phyloP scores from a whole-genome alignment of 2,888 invertebrate genomes.

The Drosophila gaucha region DNA sequence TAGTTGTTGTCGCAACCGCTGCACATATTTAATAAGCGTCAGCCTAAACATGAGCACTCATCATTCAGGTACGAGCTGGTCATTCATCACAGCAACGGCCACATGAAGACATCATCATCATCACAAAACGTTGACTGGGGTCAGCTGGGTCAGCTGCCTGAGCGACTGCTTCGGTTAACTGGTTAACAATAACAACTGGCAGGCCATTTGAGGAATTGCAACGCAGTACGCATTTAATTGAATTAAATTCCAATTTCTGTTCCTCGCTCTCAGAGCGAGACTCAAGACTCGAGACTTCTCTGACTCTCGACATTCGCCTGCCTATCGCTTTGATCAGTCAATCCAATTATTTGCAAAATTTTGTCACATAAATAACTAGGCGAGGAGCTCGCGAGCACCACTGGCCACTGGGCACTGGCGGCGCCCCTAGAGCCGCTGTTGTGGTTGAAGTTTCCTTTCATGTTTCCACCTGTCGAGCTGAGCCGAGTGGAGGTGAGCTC shows the following conservation, averaged over 20 bases:
- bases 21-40: slow-evolving; percentile 77
- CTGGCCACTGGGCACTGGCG: slow-evolving; percentile 21
- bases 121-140: slow-evolving; percentile 52
- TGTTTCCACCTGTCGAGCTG: slow-evolving; percentile 75
- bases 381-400: slow-evolving; percentile 32
- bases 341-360: slow-evolving; percentile 85
- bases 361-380: slow-evolving; percentile 85
- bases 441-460: slow-evolving; percentile 65
- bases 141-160: slow-evolving; percentile 73
- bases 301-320: slow-evolving; percentile 38
- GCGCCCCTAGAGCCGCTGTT: slow-evolving; percentile 44
- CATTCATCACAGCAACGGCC: slow-evolving; percentile 49
- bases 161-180: slow-evolving; percentile 45
- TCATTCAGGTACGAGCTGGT: slow-evolving; percentile 54
- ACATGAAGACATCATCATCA: slow-evolving; percentile 76
- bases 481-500: slow-evolving; percentile 2
- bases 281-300: neutral
- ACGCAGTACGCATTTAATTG: slow-evolving; percentile 83
- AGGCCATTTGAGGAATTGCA: slow-evolving; percentile 79
- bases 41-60: slow-evolving; percentile 65
- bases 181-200: slow-evolving; percentile 61
- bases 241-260: slow-evolving; percentile 81
- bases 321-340: slow-evolving; percentile 84
- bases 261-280: slow-evolving; percentile 6
- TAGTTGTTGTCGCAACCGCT: slow-evolving; percentile 50